Percentiles rank a stretch among this genome's conserved stretches.
Evolutionary conservation across 2,797 vertebrate genomes (phyloP).

Genomic region (Enteromius viviparus): DNA sequence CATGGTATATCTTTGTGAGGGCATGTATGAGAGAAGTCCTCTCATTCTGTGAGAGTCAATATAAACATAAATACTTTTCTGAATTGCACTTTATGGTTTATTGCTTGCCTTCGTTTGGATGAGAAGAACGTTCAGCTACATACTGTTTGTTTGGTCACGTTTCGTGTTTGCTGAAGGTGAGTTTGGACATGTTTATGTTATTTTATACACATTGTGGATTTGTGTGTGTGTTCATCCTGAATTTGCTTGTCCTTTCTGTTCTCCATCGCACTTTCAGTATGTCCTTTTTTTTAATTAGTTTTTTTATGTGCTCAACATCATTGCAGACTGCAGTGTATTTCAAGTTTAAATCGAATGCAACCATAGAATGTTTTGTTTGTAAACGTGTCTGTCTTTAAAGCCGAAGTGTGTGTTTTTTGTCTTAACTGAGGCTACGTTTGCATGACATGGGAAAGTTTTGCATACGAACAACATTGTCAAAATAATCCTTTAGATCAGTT

Average conservation of each 20-base stretch:
- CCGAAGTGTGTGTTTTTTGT: slow-evolving; percentile 7
- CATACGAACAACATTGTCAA: no score
- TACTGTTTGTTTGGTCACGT: slow-evolving; percentile 58
- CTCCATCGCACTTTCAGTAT: not conserved
- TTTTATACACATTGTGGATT: not conserved
- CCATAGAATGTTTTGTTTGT: slow-evolving; percentile 4
- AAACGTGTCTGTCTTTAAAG: slow-evolving; percentile 19
- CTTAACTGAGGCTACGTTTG: not conserved
- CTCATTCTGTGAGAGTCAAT: not conserved
- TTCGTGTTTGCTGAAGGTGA: slow-evolving; percentile 71
- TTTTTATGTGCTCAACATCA: not conserved
- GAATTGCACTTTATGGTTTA: slow-evolving; percentile 60
- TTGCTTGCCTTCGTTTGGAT: slow-evolving; percentile 71
- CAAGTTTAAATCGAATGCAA: slow-evolving; percentile 1
- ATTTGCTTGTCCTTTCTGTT: not conserved
- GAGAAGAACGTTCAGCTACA: slow-evolving; percentile 71
- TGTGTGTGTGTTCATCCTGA: not conserved
- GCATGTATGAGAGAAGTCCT: not conserved
- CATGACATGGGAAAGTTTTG: not conserved
- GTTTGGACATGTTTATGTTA: slow-evolving; percentile 52
- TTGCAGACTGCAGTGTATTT: not conserved
- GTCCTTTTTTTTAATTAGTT: not conserved
- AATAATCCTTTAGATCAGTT: not conserved
- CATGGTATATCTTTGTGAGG: not conserved
- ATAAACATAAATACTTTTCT: slow-evolving; percentile 54